Base-by-base conservation (phyloP, 1,140 invertebrate species). In the Ceratosolen solmsi region DNA sequence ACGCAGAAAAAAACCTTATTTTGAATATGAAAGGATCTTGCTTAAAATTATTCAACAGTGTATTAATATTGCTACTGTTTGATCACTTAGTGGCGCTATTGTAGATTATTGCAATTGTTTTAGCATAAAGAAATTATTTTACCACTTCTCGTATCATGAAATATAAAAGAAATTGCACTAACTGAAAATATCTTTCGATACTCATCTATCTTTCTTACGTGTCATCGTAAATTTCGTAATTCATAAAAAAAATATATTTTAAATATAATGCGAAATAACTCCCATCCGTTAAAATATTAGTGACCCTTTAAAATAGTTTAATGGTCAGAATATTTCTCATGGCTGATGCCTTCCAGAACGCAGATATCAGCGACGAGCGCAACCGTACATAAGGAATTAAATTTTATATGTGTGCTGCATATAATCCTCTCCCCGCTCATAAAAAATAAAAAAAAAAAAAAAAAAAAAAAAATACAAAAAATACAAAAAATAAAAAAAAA, bases 371-470 rank as follows among this genome's bases (percentile, higher is more conserved):
- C n/a, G n/a, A 25, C 20, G n/a, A 22, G 5, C n/a, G 20, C 54
- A 25, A 5, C 20, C n/a, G 54, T 25, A 22, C 41, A 1, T 58
- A 36, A 49, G 27, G 36, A 70, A 38, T 33, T n/a, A 79, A 70
- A 79, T 54, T 68, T 68, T 78, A 36, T 38, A 3, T 46, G 20
- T 22, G 27, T 8, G 36, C 38, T 27, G 41, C 41, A 73, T 30
- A 27, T 30, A n/a, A 46, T 15, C 58, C 30, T 30, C 60, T 51
- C 15, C 27, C 46, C 41, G 25, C 22, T 60, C n/a, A 25, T n/a
- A 56, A 56, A 17, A 54, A 75, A 41, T 60, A 41, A 25, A 56
- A 56, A 56, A 17, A 54, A 75, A 41, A 54, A 71, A 54, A 63
- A 36, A 49, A 25, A 4, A 20, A 56, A 54, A 54, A 54, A 54